Percentiles rank a stretch among this genome's conserved stretches.
phyloP scores from a whole-genome alignment of 2,113 vertebrate genomes.

The Cochlearius cochlearius region DNA sequence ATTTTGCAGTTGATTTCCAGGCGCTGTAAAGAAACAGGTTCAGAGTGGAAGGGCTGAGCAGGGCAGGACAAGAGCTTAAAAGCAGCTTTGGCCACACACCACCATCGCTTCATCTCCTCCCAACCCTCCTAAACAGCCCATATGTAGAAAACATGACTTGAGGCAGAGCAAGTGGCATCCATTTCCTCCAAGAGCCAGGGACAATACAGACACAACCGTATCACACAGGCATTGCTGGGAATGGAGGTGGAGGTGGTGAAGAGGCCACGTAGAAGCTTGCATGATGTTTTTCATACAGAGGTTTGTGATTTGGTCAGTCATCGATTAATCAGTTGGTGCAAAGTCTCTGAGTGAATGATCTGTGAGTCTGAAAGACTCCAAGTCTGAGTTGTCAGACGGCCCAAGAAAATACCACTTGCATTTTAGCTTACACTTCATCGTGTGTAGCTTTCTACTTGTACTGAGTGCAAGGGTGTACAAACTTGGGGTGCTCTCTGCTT shows the following conservation, averaged over 20 bases:
- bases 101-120: not conserved
- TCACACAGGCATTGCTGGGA: not conserved
- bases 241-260: not conserved
- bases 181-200: not conserved
- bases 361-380: not conserved
- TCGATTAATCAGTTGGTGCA: not conserved
- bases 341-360: not conserved
- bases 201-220: rapidly evolving
- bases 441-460: not conserved
- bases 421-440: not conserved
- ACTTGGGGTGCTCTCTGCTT: not conserved
- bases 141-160: rapidly evolving
- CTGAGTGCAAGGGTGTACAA: not conserved
- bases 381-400: not conserved
- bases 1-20: not conserved
- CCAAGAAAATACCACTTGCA: not conserved
- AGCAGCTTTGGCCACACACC: not conserved
- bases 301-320: not conserved
- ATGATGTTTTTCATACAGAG: not conserved
- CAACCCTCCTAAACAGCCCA: not conserved
- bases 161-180: not conserved
- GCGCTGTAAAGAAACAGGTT: not conserved
- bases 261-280: not conserved
- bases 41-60: not conserved
- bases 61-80: not conserved